Evolutionary conservation across 2,888 invertebrate species (phyloP).

Genomic region (Agrypnus murinus): DNA sequence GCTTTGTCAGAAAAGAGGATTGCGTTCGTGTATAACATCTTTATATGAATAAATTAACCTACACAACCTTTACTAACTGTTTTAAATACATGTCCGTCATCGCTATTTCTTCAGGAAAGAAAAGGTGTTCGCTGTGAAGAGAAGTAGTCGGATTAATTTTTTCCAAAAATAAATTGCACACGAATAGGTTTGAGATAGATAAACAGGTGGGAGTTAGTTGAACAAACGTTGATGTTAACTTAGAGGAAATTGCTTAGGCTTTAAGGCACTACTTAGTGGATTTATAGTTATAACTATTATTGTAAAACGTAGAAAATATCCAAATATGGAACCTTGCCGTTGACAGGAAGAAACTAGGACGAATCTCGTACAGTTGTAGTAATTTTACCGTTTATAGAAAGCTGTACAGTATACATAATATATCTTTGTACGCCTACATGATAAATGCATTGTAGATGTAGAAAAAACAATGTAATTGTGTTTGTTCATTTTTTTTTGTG

Average conservation of each 20-base stretch:
- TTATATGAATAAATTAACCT: slow-evolving; percentile 18
- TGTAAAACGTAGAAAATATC: slow-evolving; percentile 41
- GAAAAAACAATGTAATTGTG: too few species aligned
- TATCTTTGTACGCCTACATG: slow-evolving; percentile 33
- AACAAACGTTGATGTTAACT: slow-evolving; percentile 6
- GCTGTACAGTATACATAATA: slow-evolving; percentile 15
- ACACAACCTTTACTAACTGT: slow-evolving; percentile 22
- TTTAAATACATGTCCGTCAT: neutral
- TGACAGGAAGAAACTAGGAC: slow-evolving; percentile 44
- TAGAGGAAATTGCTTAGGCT: slow-evolving; percentile 30
- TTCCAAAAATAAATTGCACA: too few species aligned
- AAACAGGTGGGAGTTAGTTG: too few species aligned
- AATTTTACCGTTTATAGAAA: slow-evolving; percentile 40
- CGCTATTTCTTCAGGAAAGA: too few species aligned
- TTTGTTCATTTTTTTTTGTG: too few species aligned
- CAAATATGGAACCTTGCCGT: slow-evolving; percentile 44
- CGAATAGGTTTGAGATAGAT: slow-evolving; percentile 21
- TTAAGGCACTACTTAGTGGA: slow-evolving; percentile 30
- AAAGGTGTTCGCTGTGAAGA: too few species aligned
- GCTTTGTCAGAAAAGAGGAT: slow-evolving; percentile 15
- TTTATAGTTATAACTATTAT: slow-evolving; percentile 31
- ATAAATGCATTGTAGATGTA: too few species aligned
- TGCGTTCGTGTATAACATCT: neutral
- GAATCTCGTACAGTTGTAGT: slow-evolving; percentile 35
- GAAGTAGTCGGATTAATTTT: too few species aligned